Evolutionary conservation across 1,140 invertebrate species (phyloP), one percentile per base, ranked within the genome.

Genomic region (Condylostylus longicornis): DNA sequence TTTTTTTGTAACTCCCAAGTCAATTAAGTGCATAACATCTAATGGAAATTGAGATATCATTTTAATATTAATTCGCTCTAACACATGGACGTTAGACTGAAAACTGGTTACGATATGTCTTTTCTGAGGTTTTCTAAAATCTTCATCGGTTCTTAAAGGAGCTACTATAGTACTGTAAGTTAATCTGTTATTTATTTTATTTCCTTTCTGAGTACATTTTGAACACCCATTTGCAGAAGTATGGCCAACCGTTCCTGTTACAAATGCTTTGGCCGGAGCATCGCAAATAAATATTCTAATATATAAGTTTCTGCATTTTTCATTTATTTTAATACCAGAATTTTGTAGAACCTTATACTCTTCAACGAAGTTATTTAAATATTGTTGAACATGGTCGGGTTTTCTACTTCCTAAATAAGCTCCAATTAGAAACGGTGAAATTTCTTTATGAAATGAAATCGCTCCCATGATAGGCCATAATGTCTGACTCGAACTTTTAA

Each of bases 251-350:
- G 35, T 22, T n/a, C 32, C 38, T 33, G 30, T 30, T 7, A 35
- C 23, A 40, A 40, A 40, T 3, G 38, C n/a, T 35, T 17, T 34
- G 4, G 32, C 38, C 15, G 38, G 38, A 8, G 38, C 18, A 29
- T 40, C 38, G 20, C 38, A 40, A 25, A 25, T 25, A 25, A 25
- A 25, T 25, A 25, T n/a, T n/a, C 23, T 25, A 25, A 25, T 25
- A 8, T 25, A 7, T 25, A 25, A 25, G 7, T 25, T 25, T 25
- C 7, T 25, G 7, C n/a, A n/a, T 25, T 8, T 25, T 8, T 25
- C 23, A 25, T n/a, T n/a, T n/a, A n/a, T n/a, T n/a, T n/a, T n/a
- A n/a, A n/a, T n/a, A n/a, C n/a, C n/a, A n/a, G n/a, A 25, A n/a
- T 25, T 25, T 25, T 25, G 23, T 7, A 25, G n/a, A 25, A 8